Conservation (phyloP, 2,888 invertebrate genomes). For the Podabrus alpinus region DNA sequence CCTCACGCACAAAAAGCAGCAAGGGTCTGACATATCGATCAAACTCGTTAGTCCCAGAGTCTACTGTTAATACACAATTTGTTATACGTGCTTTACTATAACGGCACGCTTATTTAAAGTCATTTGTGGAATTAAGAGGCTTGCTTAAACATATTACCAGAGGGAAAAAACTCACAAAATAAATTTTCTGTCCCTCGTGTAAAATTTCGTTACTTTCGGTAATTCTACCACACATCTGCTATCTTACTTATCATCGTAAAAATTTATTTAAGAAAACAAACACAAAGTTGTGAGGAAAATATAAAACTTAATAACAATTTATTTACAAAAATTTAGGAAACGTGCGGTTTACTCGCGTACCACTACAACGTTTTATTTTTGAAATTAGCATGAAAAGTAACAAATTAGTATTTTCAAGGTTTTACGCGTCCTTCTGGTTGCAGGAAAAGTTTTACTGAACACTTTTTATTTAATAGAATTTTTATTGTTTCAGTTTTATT, state of each 20-base stretch:
- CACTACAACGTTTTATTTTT: neutral
- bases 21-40: conserved; percentile 40
- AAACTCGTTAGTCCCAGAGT: conserved; percentile 25
- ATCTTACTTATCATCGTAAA: neutral
- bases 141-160: conserved; percentile 22
- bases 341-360: neutral
- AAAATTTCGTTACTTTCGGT: conserved; percentile 4
- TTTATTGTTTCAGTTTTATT: too few relatives aligned
- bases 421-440: neutral
- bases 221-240: conserved; percentile 1
- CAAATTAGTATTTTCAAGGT: neutral
- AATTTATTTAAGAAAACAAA: neutral
- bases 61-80: conserved; percentile 29
- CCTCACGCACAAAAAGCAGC: conserved; percentile 41
- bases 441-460: neutral
- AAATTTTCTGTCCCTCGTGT: conserved; percentile 6
- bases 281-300: neutral
- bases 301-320: neutral
- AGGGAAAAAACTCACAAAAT: neutral
- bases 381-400: neutral
- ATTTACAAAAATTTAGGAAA: neutral
- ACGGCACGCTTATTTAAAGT: conserved; percentile 27
- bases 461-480: too few relatives aligned
- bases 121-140: conserved; percentile 26
- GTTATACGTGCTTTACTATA: conserved; percentile 26